These are phyloP conservation scores for Epistrophe eligans DNA, from an alignment of 2,888 invertebrate genomes.

Conservation along the genomic window DNA sequence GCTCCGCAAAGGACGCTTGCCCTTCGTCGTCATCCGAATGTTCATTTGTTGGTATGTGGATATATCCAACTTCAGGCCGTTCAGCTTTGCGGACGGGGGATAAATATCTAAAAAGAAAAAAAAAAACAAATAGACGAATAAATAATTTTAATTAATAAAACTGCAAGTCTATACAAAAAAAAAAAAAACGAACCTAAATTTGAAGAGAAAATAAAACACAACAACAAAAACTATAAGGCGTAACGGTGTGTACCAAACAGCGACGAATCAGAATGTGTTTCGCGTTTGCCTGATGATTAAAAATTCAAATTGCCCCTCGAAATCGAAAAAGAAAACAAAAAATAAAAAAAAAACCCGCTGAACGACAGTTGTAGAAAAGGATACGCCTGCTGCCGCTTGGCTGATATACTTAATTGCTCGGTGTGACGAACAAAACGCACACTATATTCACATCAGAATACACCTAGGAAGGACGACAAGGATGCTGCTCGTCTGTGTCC, in stretches of 20 bases:
- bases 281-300: slow-evolving; percentile 64
- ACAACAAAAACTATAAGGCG: slow-evolving; percentile 45
- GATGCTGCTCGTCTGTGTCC: slow-evolving; percentile 41
- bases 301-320: slow-evolving; percentile 72
- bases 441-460: slow-evolving; percentile 29
- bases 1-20: slow-evolving; percentile 91
- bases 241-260: slow-evolving; percentile 30
- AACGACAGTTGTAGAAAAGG: slow-evolving; percentile 65
- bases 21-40: slow-evolving; percentile 87
- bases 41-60: slow-evolving; percentile 83
- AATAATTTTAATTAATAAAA: slow-evolving; percentile 30
- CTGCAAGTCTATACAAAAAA: neutral
- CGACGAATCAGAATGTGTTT: slow-evolving; percentile 72
- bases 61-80: slow-evolving; percentile 83
- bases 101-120: slow-evolving; percentile 78
- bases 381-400: slow-evolving; percentile 64
- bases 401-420: slow-evolving; percentile 54
- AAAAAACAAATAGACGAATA: neutral
- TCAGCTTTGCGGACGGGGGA: slow-evolving; percentile 79
- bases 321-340: slow-evolving; percentile 45
- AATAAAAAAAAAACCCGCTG: slow-evolving; percentile 40
- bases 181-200: slow-evolving; percentile 20
- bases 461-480: slow-evolving; percentile 22
- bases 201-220: neutral
- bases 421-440: slow-evolving; percentile 68